Base-by-base conservation (phyloP, 1,140 invertebrate genomes). In the Gryllus bimaculatus region DNA sequence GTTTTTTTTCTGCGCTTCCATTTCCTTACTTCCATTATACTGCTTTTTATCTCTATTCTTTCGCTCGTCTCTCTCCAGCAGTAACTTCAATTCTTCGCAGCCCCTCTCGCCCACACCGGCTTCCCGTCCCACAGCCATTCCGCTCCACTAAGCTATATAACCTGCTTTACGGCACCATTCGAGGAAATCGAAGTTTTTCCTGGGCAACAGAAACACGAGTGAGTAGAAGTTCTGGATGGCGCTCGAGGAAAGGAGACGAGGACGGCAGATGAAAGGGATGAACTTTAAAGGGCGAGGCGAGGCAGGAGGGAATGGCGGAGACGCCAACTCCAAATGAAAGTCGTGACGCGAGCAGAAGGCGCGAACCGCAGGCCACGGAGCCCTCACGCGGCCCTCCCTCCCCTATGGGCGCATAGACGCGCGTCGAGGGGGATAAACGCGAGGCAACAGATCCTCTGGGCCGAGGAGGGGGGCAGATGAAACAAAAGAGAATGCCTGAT, bases 131-230 rank as follows among this genome's bases (percentile, higher is more conserved):
- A 66, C 54, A 10, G 54, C 18, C 54, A 66, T 66, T 66, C 54
- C 54, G 54, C 54, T 66, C 54, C 18, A 66, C 54, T 66, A 66
- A 66, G 54, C 54, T 66, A 66, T 66, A 66, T 66, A 66, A 66
- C 54, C 54, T 66, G 1, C 54, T 66, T 66, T 66, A 66, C 54
- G 54, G 54, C 54, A 7, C 54, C 54, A 66, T 66, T 66, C 54
- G 54, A 7, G 54, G 54, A 66, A 66, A 66, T 66, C 54, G 54
- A 66, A 66, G 54, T 66, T 66, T 66, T 66, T 66, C 54, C 54
- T 66, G 54, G 54, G 10, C 54, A 66, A 66, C 54, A 66, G 54
- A 66, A 66, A 66, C 54, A 66, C 54, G 54, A 66, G 54, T 66
- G 54, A 66, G 54, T 13, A 66, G 18, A 66, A 66, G 10, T 66